Conservation (phyloP, 1,140 invertebrate species). For the Mya arenaria region DNA sequence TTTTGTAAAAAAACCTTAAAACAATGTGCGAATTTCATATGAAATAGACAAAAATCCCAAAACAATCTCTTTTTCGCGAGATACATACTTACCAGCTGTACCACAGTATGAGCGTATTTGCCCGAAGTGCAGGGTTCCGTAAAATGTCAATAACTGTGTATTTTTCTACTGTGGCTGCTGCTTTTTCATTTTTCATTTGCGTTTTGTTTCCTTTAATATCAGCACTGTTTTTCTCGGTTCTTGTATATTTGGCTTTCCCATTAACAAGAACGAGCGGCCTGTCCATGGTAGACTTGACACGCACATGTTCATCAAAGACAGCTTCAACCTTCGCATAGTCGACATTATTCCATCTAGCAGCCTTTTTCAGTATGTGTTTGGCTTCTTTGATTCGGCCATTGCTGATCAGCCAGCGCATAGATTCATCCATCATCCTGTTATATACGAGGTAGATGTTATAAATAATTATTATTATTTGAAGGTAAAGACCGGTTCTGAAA, state of each 20-base stretch:
- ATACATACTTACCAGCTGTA: conserved; percentile 33
- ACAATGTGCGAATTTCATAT: neutral
- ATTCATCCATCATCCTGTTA: conserved; percentile 70
- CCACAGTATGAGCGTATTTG: conserved; percentile 37
- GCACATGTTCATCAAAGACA: neutral
- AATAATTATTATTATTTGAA: neutral
- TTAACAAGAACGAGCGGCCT: too few species aligned
- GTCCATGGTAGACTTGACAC: too few species aligned
- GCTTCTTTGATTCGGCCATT: conserved; percentile 62
- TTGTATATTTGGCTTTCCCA: too few species aligned
- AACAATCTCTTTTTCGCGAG: too few species aligned
- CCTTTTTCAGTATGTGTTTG: conserved; percentile 60
- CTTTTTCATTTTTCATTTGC: neutral
- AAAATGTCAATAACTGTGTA: conserved; percentile 45
- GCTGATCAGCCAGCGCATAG: conserved; percentile 70
- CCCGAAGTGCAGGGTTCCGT: conserved; percentile 2
- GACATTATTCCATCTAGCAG: conserved; percentile 65
- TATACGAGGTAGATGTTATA: neutral
- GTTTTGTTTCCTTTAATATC: neutral
- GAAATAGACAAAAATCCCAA: neutral
- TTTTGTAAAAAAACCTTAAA: neutral
- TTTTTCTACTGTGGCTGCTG: conserved; percentile 9
- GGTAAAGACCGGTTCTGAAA: too few species aligned
- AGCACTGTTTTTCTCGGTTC: too few species aligned
- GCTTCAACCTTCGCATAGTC: conserved; percentile 45